A percentile compares a stretch with the other conserved stretches of the same genome.
Conservation (phyloP, 2,888 invertebrate genomes). For the Cosmia pyralina region DNA sequence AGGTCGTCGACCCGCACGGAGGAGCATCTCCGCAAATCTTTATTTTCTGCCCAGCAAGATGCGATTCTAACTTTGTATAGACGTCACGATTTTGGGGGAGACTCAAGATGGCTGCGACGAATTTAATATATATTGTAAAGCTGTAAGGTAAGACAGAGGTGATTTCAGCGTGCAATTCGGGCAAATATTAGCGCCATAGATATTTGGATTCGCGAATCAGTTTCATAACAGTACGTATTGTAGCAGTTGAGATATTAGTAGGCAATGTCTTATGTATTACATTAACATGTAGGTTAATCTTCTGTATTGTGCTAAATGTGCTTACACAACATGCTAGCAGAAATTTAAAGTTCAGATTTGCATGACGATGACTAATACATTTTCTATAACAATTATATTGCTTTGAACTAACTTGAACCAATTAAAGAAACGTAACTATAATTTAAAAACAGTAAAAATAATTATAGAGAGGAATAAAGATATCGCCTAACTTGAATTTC, state of each 20-base stretch:
- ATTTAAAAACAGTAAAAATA: background rate
- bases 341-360: conserved; percentile 24
- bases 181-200: background rate
- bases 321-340: conserved; percentile 25
- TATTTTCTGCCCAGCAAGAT: conserved; percentile 75
- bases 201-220: conserved; percentile 8
- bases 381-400: background rate
- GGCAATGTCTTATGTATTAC: conserved; percentile 35
- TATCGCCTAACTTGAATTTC: conserved; percentile 16
- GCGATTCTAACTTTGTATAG: conserved; percentile 71
- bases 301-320: conserved; percentile 32
- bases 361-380: conserved; percentile 1
- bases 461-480: conserved; percentile 1
- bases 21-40: conserved; percentile 86
- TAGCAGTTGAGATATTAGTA: conserved; percentile 23
- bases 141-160: conserved; percentile 5
- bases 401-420: conserved; percentile 7
- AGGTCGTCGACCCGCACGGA: conserved; percentile 82
- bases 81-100: conserved; percentile 51
- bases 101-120: conserved; percentile 42
- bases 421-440: conserved; percentile 22
- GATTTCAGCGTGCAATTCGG: conserved; percentile 9
- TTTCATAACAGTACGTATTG: conserved; percentile 33
- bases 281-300: conserved; percentile 52
- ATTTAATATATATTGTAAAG: conserved; percentile 37